Percentiles rank a stretch among this genome's conserved stretches.
Evolutionary conservation across 2,113 vertebrate species (phyloP).

Genomic region (Notothenia rossii): DNA sequence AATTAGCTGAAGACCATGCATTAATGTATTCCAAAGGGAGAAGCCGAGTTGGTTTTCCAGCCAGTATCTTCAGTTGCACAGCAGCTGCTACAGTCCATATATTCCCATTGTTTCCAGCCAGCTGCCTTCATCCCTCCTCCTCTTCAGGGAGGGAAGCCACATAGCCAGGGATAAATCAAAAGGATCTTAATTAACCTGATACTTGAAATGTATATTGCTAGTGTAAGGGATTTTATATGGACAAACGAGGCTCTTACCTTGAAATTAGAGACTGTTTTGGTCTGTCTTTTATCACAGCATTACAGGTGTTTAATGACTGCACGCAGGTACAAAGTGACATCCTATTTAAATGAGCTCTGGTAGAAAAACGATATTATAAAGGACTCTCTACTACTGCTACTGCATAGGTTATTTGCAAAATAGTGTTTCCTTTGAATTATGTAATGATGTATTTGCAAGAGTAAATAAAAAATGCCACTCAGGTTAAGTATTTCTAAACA

Average conservation of each 20-base stretch:
- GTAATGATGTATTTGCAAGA: background rate
- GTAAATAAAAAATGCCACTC: background rate
- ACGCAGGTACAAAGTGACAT: background rate
- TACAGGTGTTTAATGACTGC: background rate
- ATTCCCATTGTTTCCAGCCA: slow-evolving; percentile 30
- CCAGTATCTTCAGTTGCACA: slow-evolving; percentile 14
- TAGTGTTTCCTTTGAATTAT: background rate
- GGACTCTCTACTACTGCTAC: background rate
- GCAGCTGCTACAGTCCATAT: slow-evolving; percentile 22
- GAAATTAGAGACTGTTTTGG: background rate
- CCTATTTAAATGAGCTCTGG: background rate
- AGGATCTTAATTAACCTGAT: slow-evolving; percentile 32
- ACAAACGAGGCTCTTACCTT: too few relatives aligned
- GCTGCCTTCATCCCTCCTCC: slow-evolving; percentile 5
- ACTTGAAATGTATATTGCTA: background rate
- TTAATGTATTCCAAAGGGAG: background rate
- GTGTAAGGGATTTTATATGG: background rate
- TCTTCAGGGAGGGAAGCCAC: slow-evolving; percentile 9
- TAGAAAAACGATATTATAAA: too few relatives aligned
- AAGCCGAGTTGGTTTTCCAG: slow-evolving; percentile 6
- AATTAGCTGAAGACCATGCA: slow-evolving; percentile 16
- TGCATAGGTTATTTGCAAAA: background rate
- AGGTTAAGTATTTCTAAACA: background rate
- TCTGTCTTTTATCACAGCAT: background rate
- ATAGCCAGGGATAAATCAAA: slow-evolving; percentile 16